Conservation (phyloP, 2,113 vertebrate species). For the Atlantisia rogersi region DNA sequence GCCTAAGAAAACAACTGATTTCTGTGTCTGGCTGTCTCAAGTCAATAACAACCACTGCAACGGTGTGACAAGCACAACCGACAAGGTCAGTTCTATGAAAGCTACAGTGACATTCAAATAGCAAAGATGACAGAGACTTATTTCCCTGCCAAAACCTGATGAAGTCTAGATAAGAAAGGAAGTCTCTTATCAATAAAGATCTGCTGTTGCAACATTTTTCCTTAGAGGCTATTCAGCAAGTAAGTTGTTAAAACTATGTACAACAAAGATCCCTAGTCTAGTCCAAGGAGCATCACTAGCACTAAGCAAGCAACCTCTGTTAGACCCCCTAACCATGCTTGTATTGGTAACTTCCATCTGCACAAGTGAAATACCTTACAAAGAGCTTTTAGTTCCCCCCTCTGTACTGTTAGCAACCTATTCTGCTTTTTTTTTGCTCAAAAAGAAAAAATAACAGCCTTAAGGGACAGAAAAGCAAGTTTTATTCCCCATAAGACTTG, state of each 20-base stretch:
- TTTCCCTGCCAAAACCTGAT: background rate
- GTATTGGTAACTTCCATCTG: background rate
- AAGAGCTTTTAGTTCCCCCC: background rate
- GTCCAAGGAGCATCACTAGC: background rate
- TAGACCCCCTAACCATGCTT: background rate
- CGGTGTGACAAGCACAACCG: background rate
- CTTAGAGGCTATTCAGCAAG: background rate
- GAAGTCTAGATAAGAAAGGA: background rate
- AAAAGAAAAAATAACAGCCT: background rate
- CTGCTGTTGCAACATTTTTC: background rate
- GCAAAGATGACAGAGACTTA: background rate
- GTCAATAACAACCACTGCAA: background rate
- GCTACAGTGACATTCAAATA: background rate
- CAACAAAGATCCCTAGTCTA: background rate
- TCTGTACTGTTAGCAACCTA: accelerated
- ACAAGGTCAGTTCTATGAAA: background rate
- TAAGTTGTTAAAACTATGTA: background rate
- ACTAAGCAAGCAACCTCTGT: background rate
- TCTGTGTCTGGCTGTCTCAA: background rate
- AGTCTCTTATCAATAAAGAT: background rate
- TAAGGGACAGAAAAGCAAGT: background rate
- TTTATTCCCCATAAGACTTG: background rate
- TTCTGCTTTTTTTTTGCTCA: background rate
- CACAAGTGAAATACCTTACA: background rate
- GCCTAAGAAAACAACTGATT: background rate